Conservation (phyloP, 2,113 vertebrate species). For the Aythya baeri region DNA sequence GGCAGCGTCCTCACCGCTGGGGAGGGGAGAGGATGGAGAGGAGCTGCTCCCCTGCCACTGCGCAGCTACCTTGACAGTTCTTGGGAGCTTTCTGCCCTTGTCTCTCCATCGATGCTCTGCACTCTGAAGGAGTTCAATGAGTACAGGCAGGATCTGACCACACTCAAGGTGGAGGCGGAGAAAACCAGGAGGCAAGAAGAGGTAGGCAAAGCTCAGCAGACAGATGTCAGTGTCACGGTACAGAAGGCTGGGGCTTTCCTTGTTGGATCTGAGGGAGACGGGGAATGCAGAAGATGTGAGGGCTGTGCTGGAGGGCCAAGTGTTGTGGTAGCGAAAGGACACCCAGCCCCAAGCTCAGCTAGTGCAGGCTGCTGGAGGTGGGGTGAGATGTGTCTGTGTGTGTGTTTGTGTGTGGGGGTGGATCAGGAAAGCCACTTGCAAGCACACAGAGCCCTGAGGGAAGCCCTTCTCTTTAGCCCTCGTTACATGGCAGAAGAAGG, state of each 20-base stretch:
- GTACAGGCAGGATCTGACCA: neutral
- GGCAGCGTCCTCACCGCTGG: neutral
- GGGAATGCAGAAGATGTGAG: no score
- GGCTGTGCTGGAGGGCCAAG: no score
- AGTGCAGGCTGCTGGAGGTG: no score
- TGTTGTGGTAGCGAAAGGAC: no score
- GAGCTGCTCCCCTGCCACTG: neutral
- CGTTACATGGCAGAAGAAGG: no score
- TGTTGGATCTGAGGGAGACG: neutral
- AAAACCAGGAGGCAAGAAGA: rapidly evolving
- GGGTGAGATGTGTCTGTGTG: no score
- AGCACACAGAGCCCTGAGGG: neutral
- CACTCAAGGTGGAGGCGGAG: neutral
- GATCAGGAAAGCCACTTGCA: no score
- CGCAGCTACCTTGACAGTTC: neutral
- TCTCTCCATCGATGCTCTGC: neutral
- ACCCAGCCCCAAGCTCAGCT: no score
- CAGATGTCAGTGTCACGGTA: no score
- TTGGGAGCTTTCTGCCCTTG: neutral
- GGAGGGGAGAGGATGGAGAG: neutral
- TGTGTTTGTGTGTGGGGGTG: neutral
- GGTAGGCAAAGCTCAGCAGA: neutral
- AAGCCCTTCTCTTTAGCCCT: neutral
- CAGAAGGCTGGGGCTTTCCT: neutral
- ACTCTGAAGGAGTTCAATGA: neutral